A percentile compares a stretch with the other conserved stretches of the same genome.
Evolutionary conservation across 2,113 vertebrate species (phyloP).

Genomic region (Myrmophylax atrothorax): DNA sequence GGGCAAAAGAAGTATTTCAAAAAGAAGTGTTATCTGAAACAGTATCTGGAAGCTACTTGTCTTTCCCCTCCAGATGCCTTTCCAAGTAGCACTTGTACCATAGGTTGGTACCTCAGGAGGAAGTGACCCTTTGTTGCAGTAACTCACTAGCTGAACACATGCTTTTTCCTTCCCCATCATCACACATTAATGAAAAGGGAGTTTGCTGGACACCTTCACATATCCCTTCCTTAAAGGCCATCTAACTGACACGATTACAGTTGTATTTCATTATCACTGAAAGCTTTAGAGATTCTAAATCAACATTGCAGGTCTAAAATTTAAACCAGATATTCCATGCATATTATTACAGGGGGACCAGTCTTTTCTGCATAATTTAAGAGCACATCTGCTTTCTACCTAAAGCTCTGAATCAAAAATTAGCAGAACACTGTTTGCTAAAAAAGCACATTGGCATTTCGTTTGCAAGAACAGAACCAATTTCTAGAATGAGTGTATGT

Average conservation of each 20-base stretch:
- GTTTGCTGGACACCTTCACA: not conserved
- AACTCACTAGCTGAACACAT: not conserved
- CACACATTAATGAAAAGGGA: rapidly evolving
- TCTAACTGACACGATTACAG: not conserved
- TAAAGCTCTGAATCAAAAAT: not conserved
- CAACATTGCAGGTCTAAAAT: not conserved
- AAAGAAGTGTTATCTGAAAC: not conserved
- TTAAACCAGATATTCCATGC: not conserved
- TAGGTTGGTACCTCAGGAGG: too few relatives aligned
- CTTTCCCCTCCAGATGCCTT: not conserved
- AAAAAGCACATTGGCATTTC: not conserved
- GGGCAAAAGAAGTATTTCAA: not conserved
- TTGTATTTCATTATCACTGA: not conserved
- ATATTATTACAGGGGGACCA: not conserved
- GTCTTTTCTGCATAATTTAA: not conserved
- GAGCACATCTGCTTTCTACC: not conserved
- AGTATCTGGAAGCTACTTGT: not conserved
- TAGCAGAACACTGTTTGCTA: not conserved
- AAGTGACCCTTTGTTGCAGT: not conserved
- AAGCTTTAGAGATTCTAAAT: not conserved
- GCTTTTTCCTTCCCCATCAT: not conserved
- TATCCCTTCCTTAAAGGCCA: not conserved
- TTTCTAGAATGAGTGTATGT: not conserved
- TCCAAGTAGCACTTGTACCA: not conserved
- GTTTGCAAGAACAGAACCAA: not conserved